phyloP scores from a whole-genome alignment of 2,797 vertebrate genomes.

The Tadarida brasiliensis region DNA sequence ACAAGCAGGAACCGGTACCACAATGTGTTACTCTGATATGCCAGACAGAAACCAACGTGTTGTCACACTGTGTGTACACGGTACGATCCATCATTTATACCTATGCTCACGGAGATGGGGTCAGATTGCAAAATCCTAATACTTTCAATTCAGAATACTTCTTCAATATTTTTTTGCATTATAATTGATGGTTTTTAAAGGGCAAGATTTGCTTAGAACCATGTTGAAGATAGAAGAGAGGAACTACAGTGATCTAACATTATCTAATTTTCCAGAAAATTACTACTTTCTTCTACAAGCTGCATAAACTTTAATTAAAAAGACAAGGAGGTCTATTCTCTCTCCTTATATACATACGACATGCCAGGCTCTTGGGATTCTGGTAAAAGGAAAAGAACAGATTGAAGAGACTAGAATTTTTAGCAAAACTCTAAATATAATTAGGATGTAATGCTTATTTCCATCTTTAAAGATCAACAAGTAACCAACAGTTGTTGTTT shows the following conservation, averaged over 20 bases:
- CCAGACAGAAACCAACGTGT: not conserved
- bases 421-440: conserved; percentile 68
- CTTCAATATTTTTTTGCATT: conserved; percentile 56
- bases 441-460: conserved; percentile 63
- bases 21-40: not conserved
- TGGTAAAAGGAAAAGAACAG: conserved; percentile 24
- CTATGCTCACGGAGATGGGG: not conserved
- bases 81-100: not conserved
- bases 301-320: conserved; percentile 86
- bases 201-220: conserved; percentile 71
- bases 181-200: conserved; percentile 68
- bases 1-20: not conserved
- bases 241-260: conserved; percentile 76
- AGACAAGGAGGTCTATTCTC: conserved; percentile 85
- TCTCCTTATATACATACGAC: conserved; percentile 60
- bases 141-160: conserved; percentile 60
- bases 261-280: conserved; percentile 83
- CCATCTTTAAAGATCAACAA: conserved; percentile 63
- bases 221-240: conserved; percentile 63
- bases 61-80: not conserved
- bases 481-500: conserved; percentile 42
- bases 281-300: conserved; percentile 84
- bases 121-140: conserved; percentile 39
- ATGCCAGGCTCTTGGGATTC: conserved; percentile 59
- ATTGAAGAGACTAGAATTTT: conserved; percentile 71